Conservation (phyloP, 2,888 invertebrate genomes). For the Apeira syringaria region DNA sequence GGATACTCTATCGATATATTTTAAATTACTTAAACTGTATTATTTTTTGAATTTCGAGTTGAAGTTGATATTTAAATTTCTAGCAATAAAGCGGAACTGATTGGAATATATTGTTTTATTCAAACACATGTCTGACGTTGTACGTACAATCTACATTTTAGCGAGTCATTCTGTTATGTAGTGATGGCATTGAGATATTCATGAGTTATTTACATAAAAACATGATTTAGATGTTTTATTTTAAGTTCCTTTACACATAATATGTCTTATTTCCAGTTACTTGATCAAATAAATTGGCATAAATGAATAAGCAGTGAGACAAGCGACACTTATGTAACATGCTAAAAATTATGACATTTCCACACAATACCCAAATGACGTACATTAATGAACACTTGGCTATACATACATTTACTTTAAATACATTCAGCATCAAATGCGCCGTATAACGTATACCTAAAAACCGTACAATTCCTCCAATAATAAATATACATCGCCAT, state of each 20-base stretch:
- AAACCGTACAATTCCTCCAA: neutral
- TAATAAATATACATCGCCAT: neutral
- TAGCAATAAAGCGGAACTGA: slow-evolving; percentile 33
- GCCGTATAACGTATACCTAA: too few relatives aligned
- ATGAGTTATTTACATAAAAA: neutral
- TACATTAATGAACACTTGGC: too few relatives aligned
- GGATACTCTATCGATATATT: slow-evolving; percentile 17
- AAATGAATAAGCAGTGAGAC: too few relatives aligned
- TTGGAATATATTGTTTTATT: slow-evolving; percentile 34
- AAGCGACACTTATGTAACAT: too few relatives aligned
- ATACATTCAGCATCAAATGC: too few relatives aligned
- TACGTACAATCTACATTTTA: neutral
- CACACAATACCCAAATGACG: too few relatives aligned
- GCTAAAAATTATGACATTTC: too few relatives aligned
- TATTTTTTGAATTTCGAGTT: slow-evolving; percentile 17
- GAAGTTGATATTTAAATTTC: slow-evolving; percentile 16
- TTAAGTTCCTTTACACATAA: too few relatives aligned
- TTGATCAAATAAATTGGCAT: too few relatives aligned
- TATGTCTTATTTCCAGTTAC: too few relatives aligned
- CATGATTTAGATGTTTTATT: too few relatives aligned
- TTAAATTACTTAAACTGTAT: slow-evolving; percentile 15
- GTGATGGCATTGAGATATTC: neutral
- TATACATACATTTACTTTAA: too few relatives aligned
- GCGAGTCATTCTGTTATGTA: neutral
- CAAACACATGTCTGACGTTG: neutral